Evolutionary conservation across 2,797 vertebrate species (phyloP), one percentile per base, ranked within the genome.

Genomic region (Myioborus miniatus): DNA sequence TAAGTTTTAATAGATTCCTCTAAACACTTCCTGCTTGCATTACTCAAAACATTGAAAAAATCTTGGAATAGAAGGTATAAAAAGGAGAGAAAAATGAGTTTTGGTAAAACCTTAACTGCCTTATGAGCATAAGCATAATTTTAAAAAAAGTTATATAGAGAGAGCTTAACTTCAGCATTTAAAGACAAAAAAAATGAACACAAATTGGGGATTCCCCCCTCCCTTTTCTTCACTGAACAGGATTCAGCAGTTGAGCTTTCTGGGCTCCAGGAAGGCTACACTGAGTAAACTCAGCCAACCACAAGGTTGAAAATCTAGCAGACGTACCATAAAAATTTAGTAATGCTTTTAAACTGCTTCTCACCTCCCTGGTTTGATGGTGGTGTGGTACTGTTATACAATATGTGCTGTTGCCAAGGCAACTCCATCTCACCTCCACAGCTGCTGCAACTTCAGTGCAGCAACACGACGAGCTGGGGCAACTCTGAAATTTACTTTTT

Each of bases 281-380:
- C 55, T 79, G 85, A 47, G 43, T 92, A 91, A 94, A 88, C 34
- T 86, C 88, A 89, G 87, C 87, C 96, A 97, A 88, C 89, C 94
- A 94, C 85, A 83, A 90, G 55, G 89, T 27, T 94, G 96, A 93
- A 95, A 96, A 94, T 8, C 44, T 63, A 94, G 95, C 94, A 97
- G 94, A 95, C 64, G 12, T 86, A 95, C 63, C 83, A 87, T 97
- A 95, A 97, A 96, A 97, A 87, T 94, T 94, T 85, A 96, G 86
- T 84, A 92, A 94, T 4, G 74, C 94, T 97, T 96, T 93, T 96
- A 97, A 97, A 97, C 85, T 91, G 64, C 90, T 92, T 96, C 93
- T 96, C 96, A 97, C 97, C 95, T 97, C 96, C 6, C 4, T 14
- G 74, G 87, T 95, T 95, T 93, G 96, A 94, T 83, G 91, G 95